phyloP scores from a whole-genome alignment of 2,797 vertebrate species.

The Diglossa cyanea region DNA sequence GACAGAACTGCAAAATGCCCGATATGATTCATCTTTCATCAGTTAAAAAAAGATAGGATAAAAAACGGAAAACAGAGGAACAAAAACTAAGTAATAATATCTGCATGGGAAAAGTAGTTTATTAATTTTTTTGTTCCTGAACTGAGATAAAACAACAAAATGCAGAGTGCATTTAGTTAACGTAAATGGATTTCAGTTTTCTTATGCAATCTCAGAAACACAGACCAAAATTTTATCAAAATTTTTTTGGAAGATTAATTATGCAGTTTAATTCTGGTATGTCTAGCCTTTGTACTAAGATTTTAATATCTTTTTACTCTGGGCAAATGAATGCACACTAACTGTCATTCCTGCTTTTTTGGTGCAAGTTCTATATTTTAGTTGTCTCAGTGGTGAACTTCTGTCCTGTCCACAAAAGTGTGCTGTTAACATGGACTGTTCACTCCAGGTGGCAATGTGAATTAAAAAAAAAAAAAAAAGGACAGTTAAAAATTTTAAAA shows the following conservation, averaged over 20 bases:
- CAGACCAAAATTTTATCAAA: not conserved
- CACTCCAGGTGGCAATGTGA: not conserved
- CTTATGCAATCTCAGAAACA: not conserved
- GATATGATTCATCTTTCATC: not conserved
- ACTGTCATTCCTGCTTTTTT: not conserved
- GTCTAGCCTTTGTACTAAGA: not conserved
- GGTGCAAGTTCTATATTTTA: not conserved
- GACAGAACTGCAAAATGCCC: not conserved
- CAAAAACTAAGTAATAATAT: not conserved
- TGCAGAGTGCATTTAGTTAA: not conserved
- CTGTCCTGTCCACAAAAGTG: not conserved
- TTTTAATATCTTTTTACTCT: not conserved
- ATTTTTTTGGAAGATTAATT: not conserved
- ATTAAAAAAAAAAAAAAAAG: no score
- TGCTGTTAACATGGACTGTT: not conserved
- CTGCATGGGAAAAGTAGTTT: not conserved
- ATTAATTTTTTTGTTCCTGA: slow-evolving; percentile 5
- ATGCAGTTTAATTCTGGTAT: not conserved
- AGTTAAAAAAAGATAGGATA: not conserved
- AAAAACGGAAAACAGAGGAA: not conserved
- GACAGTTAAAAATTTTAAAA: not conserved
- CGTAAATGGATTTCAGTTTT: not conserved
- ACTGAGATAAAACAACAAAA: not conserved
- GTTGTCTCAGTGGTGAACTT: not conserved
- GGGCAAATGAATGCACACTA: not conserved